Percentiles rank a stretch among this genome's conserved stretches.
These are phyloP conservation scores for Nebria ingens DNA, from an alignment of 1,140 invertebrate genomes.

Conservation along the genomic window DNA sequence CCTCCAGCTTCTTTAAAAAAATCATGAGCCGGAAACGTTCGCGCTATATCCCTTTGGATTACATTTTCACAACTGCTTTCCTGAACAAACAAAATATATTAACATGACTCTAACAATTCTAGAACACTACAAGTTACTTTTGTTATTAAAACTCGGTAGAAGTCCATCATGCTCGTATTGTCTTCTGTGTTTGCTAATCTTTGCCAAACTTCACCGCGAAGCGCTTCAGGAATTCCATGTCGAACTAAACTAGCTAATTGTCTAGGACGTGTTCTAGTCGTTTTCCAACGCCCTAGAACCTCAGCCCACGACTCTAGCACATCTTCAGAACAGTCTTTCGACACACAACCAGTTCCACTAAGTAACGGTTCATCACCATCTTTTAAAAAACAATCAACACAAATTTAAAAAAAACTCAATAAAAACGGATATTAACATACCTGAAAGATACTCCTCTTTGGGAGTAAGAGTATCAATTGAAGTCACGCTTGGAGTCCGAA, in stretches of 20 bases:
- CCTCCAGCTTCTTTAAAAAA: conserved; percentile 91
- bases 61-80: conserved; percentile 84
- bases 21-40: conserved; percentile 97
- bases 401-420: conserved; percentile 11
- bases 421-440: too few species aligned
- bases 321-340: conserved; percentile 89
- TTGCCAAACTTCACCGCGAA: conserved; percentile 96
- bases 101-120: background rate
- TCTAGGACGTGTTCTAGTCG: conserved; percentile 64
- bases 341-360: conserved; percentile 92
- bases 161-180: conserved; percentile 79
- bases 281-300: conserved; percentile 72
- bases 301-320: conserved; percentile 89
- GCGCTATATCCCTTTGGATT: conserved; percentile 90
- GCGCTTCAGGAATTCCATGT: conserved; percentile 87
- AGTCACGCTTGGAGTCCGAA: conserved; percentile 60
- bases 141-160: conserved; percentile 82
- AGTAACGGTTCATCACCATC: conserved; percentile 92
- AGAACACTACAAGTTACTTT: conserved; percentile 48
- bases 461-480: conserved; percentile 66
- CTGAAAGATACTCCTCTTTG: conserved; percentile 67
- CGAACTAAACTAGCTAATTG: conserved; percentile 68
- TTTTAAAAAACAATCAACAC: conserved; percentile 28
- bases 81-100: conserved; percentile 36
- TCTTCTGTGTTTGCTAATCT: conserved; percentile 78